Evolutionary conservation across 2,113 vertebrate species (phyloP).

Genomic region (Leiothrix lutea): DNA sequence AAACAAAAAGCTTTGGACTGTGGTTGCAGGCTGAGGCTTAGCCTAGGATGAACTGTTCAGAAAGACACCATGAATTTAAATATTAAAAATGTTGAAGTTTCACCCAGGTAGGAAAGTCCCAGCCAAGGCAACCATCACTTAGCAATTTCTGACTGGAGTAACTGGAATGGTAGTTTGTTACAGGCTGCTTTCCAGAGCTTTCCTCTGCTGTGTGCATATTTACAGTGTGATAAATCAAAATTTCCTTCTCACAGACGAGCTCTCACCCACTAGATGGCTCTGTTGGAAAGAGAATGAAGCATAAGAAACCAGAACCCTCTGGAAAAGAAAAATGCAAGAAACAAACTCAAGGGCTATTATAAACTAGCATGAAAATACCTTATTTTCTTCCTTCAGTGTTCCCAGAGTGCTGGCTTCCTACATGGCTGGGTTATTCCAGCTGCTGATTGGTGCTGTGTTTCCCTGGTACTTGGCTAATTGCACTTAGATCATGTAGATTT

Average conservation of each 20-base stretch:
- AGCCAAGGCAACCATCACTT: neutral
- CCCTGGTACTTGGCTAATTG: neutral
- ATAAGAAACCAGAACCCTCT: neutral
- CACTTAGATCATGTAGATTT: neutral
- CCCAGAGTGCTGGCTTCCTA: neutral
- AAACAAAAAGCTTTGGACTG: neutral
- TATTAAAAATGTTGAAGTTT: neutral
- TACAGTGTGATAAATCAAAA: neutral
- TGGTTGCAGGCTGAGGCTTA: neutral
- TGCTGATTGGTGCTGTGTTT: neutral
- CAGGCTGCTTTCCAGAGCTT: neutral
- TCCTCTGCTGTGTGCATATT: fast-evolving
- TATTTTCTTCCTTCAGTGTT: neutral
- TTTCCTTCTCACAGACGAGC: neutral
- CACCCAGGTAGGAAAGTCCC: neutral
- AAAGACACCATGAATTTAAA: neutral
- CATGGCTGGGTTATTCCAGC: neutral
- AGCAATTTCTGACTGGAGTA: neutral
- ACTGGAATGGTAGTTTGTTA: neutral
- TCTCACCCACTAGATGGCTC: constrained; percentile 33
- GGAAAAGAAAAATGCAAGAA: neutral
- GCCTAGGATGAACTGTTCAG: neutral
- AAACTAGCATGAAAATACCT: neutral
- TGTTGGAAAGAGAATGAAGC: neutral
- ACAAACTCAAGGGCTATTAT: neutral